phyloP scores from a whole-genome alignment of 2,888 invertebrate genomes.

The Tortrix viridana region DNA sequence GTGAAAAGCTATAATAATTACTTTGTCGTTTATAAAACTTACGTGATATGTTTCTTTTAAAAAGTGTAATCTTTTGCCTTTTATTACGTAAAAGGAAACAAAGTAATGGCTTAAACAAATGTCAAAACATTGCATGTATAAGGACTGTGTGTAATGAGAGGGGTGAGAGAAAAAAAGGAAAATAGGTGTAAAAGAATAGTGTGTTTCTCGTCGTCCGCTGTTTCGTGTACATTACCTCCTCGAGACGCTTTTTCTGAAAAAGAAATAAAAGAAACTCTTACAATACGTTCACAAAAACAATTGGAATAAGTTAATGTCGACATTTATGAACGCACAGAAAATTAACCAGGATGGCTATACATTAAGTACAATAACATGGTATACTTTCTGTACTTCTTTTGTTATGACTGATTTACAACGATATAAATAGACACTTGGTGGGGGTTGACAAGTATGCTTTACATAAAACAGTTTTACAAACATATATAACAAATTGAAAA shows the following conservation, averaged over 20 bases:
- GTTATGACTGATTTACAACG: conserved; percentile 15
- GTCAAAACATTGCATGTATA: conserved; percentile 5
- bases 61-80: background rate
- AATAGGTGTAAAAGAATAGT: conserved; percentile 1
- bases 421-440: background rate
- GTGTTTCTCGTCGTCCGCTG: conserved; percentile 40
- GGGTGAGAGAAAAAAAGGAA: background rate
- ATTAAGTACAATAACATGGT: background rate
- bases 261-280: conserved; percentile 72
- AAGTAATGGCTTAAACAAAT: conserved; percentile 5
- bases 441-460: background rate
- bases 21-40: no score
- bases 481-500: background rate
- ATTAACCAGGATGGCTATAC: background rate
- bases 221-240: conserved; percentile 86
- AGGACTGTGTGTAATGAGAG: conserved; percentile 6
- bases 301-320: conserved; percentile 19
- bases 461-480: background rate
- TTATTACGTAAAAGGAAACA: background rate
- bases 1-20: no score
- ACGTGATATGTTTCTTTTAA: background rate
- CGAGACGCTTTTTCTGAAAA: conserved; percentile 91
- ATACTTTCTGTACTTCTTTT: conserved; percentile 8
- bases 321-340: conserved; percentile 14
- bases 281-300: conserved; percentile 31